Conservation (phyloP, 1,140 invertebrate species). For the Kradibia gibbosae region DNA sequence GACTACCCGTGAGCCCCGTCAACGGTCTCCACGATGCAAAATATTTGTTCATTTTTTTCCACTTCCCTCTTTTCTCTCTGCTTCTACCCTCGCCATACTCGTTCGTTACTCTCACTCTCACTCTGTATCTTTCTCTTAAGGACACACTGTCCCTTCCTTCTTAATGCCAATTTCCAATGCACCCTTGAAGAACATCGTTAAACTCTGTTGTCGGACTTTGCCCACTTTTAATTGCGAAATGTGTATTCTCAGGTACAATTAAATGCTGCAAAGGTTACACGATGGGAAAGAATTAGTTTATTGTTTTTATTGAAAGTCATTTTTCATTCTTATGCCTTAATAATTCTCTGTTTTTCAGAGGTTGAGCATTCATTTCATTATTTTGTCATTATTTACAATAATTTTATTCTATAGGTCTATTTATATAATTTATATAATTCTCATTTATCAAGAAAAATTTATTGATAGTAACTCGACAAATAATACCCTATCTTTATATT, state of each 20-base stretch:
- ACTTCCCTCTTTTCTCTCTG: no score
- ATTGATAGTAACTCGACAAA: not conserved
- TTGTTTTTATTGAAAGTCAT: not conserved
- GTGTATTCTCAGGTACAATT: not conserved
- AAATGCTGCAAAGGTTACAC: not conserved
- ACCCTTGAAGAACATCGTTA: not conserved
- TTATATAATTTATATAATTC: not conserved
- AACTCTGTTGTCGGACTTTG: not conserved
- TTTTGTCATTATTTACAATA: not conserved
- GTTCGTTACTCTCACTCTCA: no score
- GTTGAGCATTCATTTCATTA: not conserved
- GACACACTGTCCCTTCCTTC: not conserved
- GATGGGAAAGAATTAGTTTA: not conserved
- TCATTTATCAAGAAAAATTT: not conserved
- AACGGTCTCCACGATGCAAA: slow-evolving; percentile 30
- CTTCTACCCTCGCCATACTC: no score
- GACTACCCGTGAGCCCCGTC: slow-evolving; percentile 51
- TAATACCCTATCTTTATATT: not conserved
- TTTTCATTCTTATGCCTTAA: not conserved
- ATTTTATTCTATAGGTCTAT: not conserved
- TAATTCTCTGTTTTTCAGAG: not conserved
- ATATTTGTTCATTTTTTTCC: no score
- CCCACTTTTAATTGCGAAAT: not conserved
- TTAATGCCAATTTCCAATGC: not conserved
- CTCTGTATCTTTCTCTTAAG: no score